Base-by-base conservation (phyloP, 1,140 invertebrate genomes). In the Pseudobourletiella spinata region DNA sequence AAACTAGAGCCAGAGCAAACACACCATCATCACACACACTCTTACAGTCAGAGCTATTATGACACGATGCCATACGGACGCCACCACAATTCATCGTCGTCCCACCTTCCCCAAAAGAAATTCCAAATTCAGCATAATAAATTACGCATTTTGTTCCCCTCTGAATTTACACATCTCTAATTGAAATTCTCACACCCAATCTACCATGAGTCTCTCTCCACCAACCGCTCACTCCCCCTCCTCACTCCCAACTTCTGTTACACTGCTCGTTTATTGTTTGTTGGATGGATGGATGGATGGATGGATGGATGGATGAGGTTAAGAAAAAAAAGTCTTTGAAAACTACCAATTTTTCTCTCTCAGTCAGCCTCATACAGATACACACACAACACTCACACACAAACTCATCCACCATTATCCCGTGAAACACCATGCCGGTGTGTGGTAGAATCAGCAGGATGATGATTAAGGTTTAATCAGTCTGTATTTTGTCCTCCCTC, bases 41-140 rank as follows among this genome's bases (percentile, higher is more conserved):
- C 50, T 20, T 22, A 25, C 29, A 24, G 22, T 52, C 22, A 52
- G 22, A 50, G 46, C 22, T 50, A 22, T n/a, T n/a, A n/a, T n/a
- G n/a, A n/a, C 14, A 51, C 4, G n/a, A 46, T 20, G 18, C 48
- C 14, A 51, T 26, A 25, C n/a, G 48, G 48, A 51, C 14, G 14
- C 48, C 48, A 25, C 48, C 48, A 51, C 24, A 48, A 15, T 48
- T 48, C 44, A 48, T 22, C 6, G 11, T 22, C 43, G n/a, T 46
- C 24, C 24, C 43, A 46, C 24, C 24, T 18, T 46, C n/a, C 24
- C 4, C 6, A 20, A n/a, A 46, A 46, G 43, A 46, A 46, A 4
- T 46, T 46, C 24, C 4, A 46, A 51, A 25, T 51, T 51, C 48
- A 26, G 48, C 48, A 51, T 51, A 51, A 51, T 51, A 51, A 51